These are phyloP conservation scores for Elegia similella DNA, from an alignment of 2,888 invertebrate species.

Conservation along the genomic window DNA sequence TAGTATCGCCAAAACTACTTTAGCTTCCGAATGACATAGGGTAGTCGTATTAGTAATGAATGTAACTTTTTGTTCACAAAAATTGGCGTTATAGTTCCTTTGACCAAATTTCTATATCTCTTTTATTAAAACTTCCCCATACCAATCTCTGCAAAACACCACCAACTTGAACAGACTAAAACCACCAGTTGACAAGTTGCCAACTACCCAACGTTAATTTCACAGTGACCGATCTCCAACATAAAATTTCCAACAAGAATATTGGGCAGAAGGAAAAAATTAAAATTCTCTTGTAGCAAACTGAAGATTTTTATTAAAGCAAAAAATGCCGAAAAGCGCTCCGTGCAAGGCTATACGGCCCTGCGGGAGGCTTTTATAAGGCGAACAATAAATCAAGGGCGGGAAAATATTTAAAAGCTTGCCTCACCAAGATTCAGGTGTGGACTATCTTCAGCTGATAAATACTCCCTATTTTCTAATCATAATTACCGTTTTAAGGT, in stretches of 20 bases:
- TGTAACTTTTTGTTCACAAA: too few relatives aligned
- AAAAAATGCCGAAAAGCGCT: slow-evolving; percentile 67
- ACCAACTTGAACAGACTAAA: too few relatives aligned
- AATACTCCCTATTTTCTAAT: background rate
- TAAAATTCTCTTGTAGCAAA: slow-evolving; percentile 57
- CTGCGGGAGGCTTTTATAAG: slow-evolving; percentile 77
- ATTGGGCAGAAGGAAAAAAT: slow-evolving; percentile 56
- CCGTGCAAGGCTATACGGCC: slow-evolving; percentile 43
- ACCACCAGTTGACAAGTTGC: slow-evolving; percentile 20
- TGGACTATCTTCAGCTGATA: slow-evolving; percentile 31
- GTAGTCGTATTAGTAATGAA: too few relatives aligned
- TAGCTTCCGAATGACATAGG: too few relatives aligned
- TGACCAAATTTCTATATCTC: too few relatives aligned
- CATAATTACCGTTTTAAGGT: too few relatives aligned
- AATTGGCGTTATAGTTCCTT: too few relatives aligned
- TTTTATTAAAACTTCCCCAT: too few relatives aligned
- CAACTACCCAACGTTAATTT: slow-evolving; percentile 42
- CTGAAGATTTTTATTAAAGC: slow-evolving; percentile 66
- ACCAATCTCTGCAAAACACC: too few relatives aligned
- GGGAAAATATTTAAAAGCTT: slow-evolving; percentile 72
- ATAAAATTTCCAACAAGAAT: slow-evolving; percentile 49
- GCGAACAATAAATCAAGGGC: slow-evolving; percentile 74
- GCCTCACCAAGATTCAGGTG: slow-evolving; percentile 52
- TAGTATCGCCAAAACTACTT: too few relatives aligned
- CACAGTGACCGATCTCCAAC: slow-evolving; percentile 51